phyloP scores from a whole-genome alignment of 1,140 invertebrate genomes.

The Nasonia giraulti region DNA sequence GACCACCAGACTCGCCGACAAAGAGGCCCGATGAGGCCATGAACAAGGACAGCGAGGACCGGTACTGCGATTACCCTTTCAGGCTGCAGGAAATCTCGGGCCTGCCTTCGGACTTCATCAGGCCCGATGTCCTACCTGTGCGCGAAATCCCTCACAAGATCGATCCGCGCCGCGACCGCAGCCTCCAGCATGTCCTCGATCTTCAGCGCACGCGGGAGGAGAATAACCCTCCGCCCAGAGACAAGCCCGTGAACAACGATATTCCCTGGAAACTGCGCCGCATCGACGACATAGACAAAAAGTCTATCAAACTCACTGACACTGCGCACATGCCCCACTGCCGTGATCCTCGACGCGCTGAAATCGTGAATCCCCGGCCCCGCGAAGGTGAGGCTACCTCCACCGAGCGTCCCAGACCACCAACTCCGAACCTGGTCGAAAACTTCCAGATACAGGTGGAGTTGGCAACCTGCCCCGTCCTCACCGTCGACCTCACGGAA shows the following conservation, averaged over 20 bases:
- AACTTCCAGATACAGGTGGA: slow-evolving; percentile 2
- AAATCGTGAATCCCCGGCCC: no score
- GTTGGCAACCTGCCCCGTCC: slow-evolving; percentile 2
- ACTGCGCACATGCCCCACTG: background rate
- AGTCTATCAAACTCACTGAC: background rate
- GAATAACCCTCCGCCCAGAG: no score
- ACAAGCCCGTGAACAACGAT: background rate
- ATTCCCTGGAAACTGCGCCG: background rate
- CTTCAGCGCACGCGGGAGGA: background rate
- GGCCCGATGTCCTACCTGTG: background rate
- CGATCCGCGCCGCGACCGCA: slow-evolving; percentile 17
- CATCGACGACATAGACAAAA: background rate
- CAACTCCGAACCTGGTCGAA: background rate
- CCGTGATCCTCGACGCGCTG: slow-evolving; percentile 24
- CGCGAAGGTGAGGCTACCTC: no score
- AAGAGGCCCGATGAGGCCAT: background rate
- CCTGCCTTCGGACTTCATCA: background rate
- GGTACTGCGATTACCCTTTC: slow-evolving; percentile 9
- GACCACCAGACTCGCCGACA: background rate
- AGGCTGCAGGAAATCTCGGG: background rate
- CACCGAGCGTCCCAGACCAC: no score
- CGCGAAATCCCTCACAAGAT: background rate
- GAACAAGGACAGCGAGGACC: background rate
- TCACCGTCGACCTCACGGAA: slow-evolving; percentile 19
- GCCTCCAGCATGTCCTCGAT: background rate